Evolutionary conservation across 2,888 invertebrate species (phyloP), one percentile per base, ranked within the genome.

Genomic region (Rhogogaster chlorosoma): DNA sequence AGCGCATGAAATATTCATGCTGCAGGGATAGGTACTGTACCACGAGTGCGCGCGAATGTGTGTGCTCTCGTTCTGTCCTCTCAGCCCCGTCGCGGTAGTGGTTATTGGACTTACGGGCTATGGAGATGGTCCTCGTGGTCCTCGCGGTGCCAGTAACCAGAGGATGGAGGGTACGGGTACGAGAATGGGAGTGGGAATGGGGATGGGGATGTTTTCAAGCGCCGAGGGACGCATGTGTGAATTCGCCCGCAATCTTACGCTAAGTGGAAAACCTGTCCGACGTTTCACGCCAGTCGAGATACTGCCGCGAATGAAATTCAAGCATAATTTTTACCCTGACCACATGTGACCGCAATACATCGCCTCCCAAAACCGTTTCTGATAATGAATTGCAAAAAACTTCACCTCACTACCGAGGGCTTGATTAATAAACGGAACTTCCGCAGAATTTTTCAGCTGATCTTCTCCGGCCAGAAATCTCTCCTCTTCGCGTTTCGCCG

Each of bases 241-340:
- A 83, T 83, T 83, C 82, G 45, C 45, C 82, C 67, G 82, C 82
- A 83, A 83, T 83, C 82, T 83, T 83, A 83, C 67, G 67, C 82
- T 83, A 83, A 83, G 82, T 83, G 82, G 67, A 83, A 83, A 83
- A 83, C 82, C 82, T 83, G 82, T 83, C 82, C 82, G 45, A 67
- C 82, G 29, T 83, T 83, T 83, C 82, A 83, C 64, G 57, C 57
- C 61, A 29, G 45, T 45, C 29, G 42, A 42, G 67, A 42, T 67
- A 26, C 32, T 29, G 42, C 42, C 38, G 61, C 9, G 61, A 32
- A 57, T 61, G 57, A 61, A 61, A 78, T 77, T 49, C 49, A 4
- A 5, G 22, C 80, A 67, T 83, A 38, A 83, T 83, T 64, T 83
- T 83, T 64, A 36, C n/a, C 36, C 22, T 38, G 36, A 10, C 78